Conservation (phyloP, 2,113 vertebrate genomes). For the Lophius piscatorius region DNA sequence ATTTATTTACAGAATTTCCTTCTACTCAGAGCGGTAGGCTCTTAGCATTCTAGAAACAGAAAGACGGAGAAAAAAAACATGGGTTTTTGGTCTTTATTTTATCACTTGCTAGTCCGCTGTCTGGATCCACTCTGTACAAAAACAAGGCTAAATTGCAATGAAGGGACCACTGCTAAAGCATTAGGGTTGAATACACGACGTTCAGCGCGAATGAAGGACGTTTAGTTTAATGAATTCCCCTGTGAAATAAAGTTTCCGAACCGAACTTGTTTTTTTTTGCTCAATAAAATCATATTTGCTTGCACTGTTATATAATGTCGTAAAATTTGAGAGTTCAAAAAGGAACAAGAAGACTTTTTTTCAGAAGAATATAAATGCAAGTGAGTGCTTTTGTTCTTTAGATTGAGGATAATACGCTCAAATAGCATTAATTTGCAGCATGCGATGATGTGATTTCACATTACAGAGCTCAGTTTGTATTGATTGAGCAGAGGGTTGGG, state of each 20-base stretch:
- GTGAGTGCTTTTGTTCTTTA: constrained; percentile 25
- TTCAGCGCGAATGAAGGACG: neutral
- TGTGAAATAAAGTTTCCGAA: constrained; percentile 3
- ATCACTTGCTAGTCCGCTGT: neutral
- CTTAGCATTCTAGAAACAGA: neutral
- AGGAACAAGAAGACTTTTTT: neutral
- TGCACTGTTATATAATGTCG: too few relatives aligned
- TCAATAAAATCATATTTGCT: neutral
- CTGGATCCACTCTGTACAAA: constrained; percentile 17
- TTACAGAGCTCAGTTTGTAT: constrained; percentile 48
- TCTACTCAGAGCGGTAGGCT: neutral
- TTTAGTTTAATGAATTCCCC: constrained; percentile 26
- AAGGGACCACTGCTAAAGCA: neutral
- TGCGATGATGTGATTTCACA: constrained; percentile 52
- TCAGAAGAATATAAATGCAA: neutral
- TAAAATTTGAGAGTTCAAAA: too few relatives aligned
- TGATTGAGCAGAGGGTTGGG: constrained; percentile 48
- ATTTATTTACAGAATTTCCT: constrained; percentile 48
- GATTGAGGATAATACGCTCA: constrained; percentile 19
- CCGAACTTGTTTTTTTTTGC: neutral
- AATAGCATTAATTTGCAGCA: constrained; percentile 28
- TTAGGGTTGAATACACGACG: neutral
- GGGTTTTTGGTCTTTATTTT: neutral
- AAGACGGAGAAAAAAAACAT: constrained; percentile 16
- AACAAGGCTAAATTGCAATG: constrained; percentile 7